Conservation (phyloP, 2,113 vertebrate species). For the Myrmophylax atrothorax region DNA sequence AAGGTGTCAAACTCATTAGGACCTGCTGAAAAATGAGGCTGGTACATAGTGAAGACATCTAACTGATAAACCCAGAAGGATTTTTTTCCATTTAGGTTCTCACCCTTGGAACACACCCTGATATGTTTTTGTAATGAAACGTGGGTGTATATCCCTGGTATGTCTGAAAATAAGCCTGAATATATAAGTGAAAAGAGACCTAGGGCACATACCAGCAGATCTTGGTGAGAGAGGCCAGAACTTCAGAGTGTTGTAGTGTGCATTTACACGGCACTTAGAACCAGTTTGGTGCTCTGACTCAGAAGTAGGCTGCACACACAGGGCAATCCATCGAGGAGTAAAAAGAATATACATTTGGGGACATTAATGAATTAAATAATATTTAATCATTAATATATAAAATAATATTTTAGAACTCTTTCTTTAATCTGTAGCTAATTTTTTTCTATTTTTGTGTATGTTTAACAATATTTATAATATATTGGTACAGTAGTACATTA, state of each 20-base stretch:
- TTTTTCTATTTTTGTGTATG: not conserved
- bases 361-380: not conserved
- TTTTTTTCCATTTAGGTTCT: not conserved
- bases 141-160: not conserved
- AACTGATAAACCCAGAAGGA: not conserved
- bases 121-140: not conserved
- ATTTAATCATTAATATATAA: not conserved
- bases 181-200: not conserved
- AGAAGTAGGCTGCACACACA: fast-evolving
- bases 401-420: not conserved
- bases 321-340: not conserved
- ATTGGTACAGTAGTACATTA: not conserved
- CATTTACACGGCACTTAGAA: not conserved
- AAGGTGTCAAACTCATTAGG: not conserved
- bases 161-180: not conserved
- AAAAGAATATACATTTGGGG: not conserved
- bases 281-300: not conserved
- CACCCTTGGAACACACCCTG: not conserved
- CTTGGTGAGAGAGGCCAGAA: not conserved
- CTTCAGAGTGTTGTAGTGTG: not conserved
- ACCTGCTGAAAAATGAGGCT: not conserved
- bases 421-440: not conserved
- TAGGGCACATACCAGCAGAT: not conserved
- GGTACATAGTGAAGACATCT: not conserved
- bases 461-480: not conserved